phyloP scores from a whole-genome alignment of 2,888 invertebrate genomes.

The Carpatolechia fugitivella region DNA sequence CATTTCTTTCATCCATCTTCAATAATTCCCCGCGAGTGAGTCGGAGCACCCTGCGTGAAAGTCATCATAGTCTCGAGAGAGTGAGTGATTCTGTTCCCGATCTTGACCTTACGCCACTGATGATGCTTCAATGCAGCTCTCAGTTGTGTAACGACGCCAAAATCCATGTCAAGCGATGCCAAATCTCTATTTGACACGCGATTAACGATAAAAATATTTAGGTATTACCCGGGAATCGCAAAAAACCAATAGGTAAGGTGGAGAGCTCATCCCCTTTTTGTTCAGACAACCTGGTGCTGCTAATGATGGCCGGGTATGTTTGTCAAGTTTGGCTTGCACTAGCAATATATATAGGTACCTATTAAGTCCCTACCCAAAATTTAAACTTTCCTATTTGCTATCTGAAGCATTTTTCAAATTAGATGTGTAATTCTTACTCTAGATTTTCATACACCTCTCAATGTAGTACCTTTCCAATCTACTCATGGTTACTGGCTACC shows the following conservation, averaged over 20 bases:
- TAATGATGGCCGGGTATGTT: not conserved
- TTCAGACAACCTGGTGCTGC: not conserved
- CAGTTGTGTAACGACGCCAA: constrained; percentile 76
- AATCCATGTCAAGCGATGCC: constrained; percentile 56
- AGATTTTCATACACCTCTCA: no score
- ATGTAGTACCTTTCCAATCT: no score
- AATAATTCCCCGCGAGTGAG: constrained; percentile 29
- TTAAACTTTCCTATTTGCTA: no score
- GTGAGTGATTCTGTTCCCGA: constrained; percentile 56
- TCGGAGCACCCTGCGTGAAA: constrained; percentile 19
- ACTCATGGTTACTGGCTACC: no score
- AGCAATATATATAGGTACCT: no score
- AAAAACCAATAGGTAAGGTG: not conserved
- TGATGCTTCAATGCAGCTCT: constrained; percentile 52
- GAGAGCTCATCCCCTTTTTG: not conserved
- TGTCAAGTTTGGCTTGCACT: no score
- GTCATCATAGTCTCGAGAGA: constrained; percentile 14
- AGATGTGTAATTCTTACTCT: no score
- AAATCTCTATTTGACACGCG: constrained; percentile 48
- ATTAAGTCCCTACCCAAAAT: no score
- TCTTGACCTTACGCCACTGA: constrained; percentile 68
- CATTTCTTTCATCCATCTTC: constrained; percentile 46
- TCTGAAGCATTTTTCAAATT: no score
- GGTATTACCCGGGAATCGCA: not conserved
- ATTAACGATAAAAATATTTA: constrained; percentile 34